Evolutionary conservation across 2,888 invertebrate species (phyloP), one percentile per base, ranked within the genome.

Genomic region (Eucriotettix oculatus): DNA sequence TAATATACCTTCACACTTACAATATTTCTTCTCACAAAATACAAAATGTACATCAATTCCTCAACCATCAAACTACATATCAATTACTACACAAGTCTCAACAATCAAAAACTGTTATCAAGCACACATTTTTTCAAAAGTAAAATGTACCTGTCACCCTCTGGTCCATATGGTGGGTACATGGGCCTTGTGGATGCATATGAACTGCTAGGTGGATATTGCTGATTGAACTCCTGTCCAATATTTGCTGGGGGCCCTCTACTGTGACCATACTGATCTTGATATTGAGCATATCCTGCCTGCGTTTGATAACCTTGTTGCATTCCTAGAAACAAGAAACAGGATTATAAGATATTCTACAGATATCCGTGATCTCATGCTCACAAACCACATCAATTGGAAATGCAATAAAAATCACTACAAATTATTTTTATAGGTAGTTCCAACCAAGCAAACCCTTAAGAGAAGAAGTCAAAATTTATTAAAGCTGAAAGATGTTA

Each of bases 251-350:
- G 74, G 12, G 74, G 72, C 60, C 74, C 65, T 57, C 68, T 71
- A 59, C 72, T 71, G 62, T 76, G 76, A 66, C 76, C 75, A 64
- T 76, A 74, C 66, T 74, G 74, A 29, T 74, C 70, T 62, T 76
- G 76, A 65, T 74, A 76, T 65, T 76, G 76, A 63, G 74, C 74
- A 62, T 75, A 74, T 63, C 73, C 72, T 58, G 75, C 73, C 59
- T 69, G 69, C 44, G 68, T 67, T 64, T 70, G 70, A 63, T 71
- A 70, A 56, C 69, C 71, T 43, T 65, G 67, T 67, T 74, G 75
- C 70, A 76, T 74, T 63, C 75, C 77, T 76, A 66, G 10, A 68
- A 66, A 48, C 40, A 57, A 43, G 16, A 42, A 41, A 2, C 14
- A 54, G 16, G 10, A 55, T 14, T 52, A 52, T 48, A 48, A 48